Percentiles rank a stretch among this genome's conserved stretches.
These are phyloP conservation scores for Nowickia ferox DNA, from an alignment of 2,888 invertebrate species.

Conservation along the genomic window DNA sequence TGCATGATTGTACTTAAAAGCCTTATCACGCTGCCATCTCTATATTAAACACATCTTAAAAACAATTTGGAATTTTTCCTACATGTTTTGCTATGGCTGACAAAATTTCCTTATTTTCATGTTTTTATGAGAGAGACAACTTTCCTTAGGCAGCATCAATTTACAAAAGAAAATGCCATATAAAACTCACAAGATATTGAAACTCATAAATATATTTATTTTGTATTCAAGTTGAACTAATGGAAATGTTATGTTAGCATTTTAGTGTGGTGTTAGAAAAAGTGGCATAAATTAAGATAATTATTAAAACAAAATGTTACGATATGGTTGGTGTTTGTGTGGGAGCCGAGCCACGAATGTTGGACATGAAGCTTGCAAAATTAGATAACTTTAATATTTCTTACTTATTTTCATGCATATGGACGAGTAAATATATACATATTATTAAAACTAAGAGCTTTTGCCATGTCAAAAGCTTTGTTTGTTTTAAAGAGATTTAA, in stretches of 20 bases:
- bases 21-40: neutral
- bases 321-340: neutral
- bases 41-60: neutral
- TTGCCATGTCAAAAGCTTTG: neutral
- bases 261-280: neutral
- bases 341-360: neutral
- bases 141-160: slow-evolving; percentile 5
- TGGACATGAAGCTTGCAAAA: too few species aligned
- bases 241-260: slow-evolving; percentile 4
- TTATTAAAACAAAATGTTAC: neutral
- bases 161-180: neutral
- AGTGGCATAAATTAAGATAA: slow-evolving; percentile 14
- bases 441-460: neutral
- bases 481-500: neutral
- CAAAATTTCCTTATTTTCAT: neutral
- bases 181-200: neutral
- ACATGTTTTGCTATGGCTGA: neutral
- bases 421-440: too few species aligned
- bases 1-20: neutral
- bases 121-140: neutral
- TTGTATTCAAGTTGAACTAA: neutral
- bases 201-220: slow-evolving; percentile 15
- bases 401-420: too few species aligned
- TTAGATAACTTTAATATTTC: neutral
- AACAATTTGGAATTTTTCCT: neutral